These are phyloP conservation scores for Chascanopsetta lugubris DNA, from an alignment of 2,113 vertebrate genomes.

Conservation along the genomic window DNA sequence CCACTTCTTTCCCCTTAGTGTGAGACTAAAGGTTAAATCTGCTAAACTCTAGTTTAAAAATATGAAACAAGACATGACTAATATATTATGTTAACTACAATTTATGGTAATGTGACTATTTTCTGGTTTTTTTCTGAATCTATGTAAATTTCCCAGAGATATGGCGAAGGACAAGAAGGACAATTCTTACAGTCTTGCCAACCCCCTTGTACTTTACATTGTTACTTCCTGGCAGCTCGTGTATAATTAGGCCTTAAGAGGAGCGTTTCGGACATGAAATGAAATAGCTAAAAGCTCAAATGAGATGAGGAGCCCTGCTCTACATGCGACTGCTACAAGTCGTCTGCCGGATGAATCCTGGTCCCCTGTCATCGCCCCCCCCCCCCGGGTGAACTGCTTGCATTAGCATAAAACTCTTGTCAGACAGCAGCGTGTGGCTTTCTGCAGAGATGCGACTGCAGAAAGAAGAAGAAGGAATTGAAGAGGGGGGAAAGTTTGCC, in stretches of 20 bases:
- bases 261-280: slow-evolving; percentile 49
- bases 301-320: slow-evolving; percentile 55
- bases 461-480: slow-evolving; percentile 28
- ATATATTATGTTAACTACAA: slow-evolving; percentile 24
- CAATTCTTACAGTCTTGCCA: slow-evolving; percentile 33
- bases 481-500: slow-evolving; percentile 14
- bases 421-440: slow-evolving; percentile 41
- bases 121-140: slow-evolving; percentile 20
- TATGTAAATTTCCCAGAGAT: slow-evolving; percentile 25
- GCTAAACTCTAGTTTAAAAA: not conserved
- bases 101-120: slow-evolving; percentile 28
- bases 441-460: slow-evolving; percentile 45
- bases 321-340: slow-evolving; percentile 57
- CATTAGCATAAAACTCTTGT: slow-evolving; percentile 72
- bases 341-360: slow-evolving; percentile 37
- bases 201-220: slow-evolving; percentile 44
- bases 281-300: slow-evolving; percentile 58
- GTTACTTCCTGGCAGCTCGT: slow-evolving; percentile 50
- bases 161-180: slow-evolving; percentile 17
- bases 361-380: slow-evolving; percentile 52
- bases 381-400: slow-evolving; percentile 43
- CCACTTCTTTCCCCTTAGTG: no score
- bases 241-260: slow-evolving; percentile 66
- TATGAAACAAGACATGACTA: not conserved
- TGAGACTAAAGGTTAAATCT: no score